These are phyloP conservation scores for Chamaea fasciata DNA, from an alignment of 2,113 vertebrate species.

Conservation along the genomic window DNA sequence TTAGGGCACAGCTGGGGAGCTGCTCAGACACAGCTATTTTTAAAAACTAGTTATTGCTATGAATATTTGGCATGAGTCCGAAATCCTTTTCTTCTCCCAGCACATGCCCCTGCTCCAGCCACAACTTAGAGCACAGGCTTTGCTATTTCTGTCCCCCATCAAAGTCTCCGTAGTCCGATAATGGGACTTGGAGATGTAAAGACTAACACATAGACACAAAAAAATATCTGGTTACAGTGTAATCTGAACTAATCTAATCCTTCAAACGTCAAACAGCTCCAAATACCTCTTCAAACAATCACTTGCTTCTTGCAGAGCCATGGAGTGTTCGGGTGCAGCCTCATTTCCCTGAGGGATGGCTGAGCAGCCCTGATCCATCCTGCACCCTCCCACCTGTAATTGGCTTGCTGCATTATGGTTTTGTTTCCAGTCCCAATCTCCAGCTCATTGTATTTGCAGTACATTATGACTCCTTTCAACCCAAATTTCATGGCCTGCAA, in stretches of 20 bases:
- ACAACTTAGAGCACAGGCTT: background rate
- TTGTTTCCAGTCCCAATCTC: background rate
- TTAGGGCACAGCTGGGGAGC: background rate
- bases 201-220: background rate
- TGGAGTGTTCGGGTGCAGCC: rapidly evolving
- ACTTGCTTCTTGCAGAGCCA: background rate
- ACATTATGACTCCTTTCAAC: background rate
- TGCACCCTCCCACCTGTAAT: background rate
- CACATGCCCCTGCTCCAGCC: background rate
- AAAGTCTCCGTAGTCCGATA: background rate
- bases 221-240: background rate
- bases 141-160: background rate
- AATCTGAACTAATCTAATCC: background rate
- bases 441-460: background rate
- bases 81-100: background rate
- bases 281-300: background rate
- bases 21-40: background rate
- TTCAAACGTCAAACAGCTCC: background rate
- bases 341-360: background rate
- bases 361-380: background rate
- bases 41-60: background rate
- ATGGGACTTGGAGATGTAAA: background rate
- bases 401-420: background rate
- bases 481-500: background rate
- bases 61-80: background rate